Percentiles rank a stretch among this genome's conserved stretches.
Evolutionary conservation across 1,140 invertebrate species (phyloP).

Genomic region (Galendromus occidentalis): DNA sequence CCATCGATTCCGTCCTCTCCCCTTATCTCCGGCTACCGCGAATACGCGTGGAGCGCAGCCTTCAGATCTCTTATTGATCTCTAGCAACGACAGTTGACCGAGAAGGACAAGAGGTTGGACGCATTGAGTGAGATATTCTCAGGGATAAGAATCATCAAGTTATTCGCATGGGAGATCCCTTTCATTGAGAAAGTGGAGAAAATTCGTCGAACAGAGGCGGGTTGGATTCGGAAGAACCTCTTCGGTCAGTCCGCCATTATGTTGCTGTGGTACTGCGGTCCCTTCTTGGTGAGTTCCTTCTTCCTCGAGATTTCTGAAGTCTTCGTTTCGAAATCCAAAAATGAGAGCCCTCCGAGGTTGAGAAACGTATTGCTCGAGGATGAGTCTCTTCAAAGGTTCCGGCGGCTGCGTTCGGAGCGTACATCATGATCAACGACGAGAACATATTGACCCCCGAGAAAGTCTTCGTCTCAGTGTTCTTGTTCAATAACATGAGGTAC

Average conservation of each 20-base stretch:
- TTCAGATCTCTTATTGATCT: not conserved
- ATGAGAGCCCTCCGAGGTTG: no score
- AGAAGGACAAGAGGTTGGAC: conserved; percentile 48
- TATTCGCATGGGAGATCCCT: conserved; percentile 37
- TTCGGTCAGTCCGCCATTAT: conserved; percentile 16
- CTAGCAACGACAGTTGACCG: conserved; percentile 20
- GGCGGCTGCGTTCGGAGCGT: conserved; percentile 78
- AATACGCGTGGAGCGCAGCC: no score
- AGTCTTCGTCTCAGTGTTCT: conserved; percentile 86
- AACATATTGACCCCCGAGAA: conserved; percentile 65
- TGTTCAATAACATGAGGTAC: conserved; percentile 93
- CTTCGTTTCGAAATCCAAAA: no score
- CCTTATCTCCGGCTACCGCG: no score
- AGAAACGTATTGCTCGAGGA: no score
- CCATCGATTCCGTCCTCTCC: no score
- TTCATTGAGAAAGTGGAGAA: conserved; percentile 19
- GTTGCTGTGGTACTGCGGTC: conserved; percentile 48
- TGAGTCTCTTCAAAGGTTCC: conserved; percentile 23
- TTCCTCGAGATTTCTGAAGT: no score
- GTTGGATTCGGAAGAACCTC: conserved; percentile 17
- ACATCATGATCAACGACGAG: conserved; percentile 40
- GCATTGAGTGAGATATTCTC: conserved; percentile 83
- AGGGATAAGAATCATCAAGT: conserved; percentile 37
- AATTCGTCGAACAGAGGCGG: conserved; percentile 20
- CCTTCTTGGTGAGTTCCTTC: conserved; percentile 73